Base-by-base conservation (phyloP, 2,113 vertebrate genomes). In the Pelecanus crispus region DNA sequence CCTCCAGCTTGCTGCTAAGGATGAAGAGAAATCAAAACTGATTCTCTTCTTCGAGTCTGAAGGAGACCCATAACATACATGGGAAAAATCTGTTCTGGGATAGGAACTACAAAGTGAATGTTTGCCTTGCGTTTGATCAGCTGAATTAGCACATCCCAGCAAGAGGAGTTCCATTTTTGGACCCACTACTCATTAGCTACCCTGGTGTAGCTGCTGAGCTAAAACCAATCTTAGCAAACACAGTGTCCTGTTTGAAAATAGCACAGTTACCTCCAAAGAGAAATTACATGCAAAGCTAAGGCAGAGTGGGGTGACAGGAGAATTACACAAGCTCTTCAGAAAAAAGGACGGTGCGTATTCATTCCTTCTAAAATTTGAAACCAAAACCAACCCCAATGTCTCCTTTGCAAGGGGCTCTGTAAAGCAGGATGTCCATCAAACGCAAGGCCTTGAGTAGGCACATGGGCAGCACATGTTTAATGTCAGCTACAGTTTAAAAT, bases 351-450 rank as follows among this genome's bases (percentile, higher is more conserved):
- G 6, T 9, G 10, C 12, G 1, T 66, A 47, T 78, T 81, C 5
- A 32, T 65, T 78, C 42, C 40, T 44, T 66, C 50, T 80, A 45
- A 94, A 95, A 66, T 55, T 16, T 88, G 31, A 84, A 42, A 68
- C 10, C 4, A 29, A 5, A 50, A 42, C 44, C n/a, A 9, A 0
- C 0, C 17, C 9, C n/a, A 34, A 3, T 17, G 36, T 44, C 20
- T 81, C 22, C 22, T 91, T 67, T 36, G 9, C 20, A 72, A 75
- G 24, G 17, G 16, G 31, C 9, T 91, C 47, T 44, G 13, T 83
- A 49, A 66, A 65, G 38, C 32, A 66, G 26, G 16, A 20, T 87
- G 34, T 71, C 25, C 61, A 49, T 38, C 52, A 93, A 81, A 84
- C 28, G 28, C 11, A 61, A 45, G 38, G 32, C n/a, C 50, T 68